A percentile compares a stretch with the other conserved stretches of the same genome.
These are phyloP conservation scores for Pelvicachromis taeniatus DNA, from an alignment of 2,113 vertebrate species.

Conservation along the genomic window DNA sequence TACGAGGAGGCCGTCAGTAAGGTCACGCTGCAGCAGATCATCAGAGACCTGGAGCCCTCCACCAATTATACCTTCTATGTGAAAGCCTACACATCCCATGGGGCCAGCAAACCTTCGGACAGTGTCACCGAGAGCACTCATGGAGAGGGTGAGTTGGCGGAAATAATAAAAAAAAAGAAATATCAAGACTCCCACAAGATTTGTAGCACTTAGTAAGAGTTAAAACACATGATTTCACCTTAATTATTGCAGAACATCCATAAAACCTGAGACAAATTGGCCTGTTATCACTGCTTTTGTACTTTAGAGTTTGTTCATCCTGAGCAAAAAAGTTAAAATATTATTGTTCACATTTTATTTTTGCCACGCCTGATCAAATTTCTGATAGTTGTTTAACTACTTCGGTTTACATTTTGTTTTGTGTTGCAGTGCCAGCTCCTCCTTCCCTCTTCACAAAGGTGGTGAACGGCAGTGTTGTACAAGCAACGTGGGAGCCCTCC, in stretches of 20 bases:
- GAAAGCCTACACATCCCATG: conserved; percentile 93
- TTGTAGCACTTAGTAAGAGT: neutral
- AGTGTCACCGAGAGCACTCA: conserved; percentile 82
- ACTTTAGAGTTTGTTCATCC: neutral
- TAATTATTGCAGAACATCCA: neutral
- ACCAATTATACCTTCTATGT: conserved; percentile 96
- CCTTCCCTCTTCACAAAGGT: conserved; percentile 85
- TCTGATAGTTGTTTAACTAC: neutral
- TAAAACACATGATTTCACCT: neutral
- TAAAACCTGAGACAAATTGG: neutral
- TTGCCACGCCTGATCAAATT: neutral
- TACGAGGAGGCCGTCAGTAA: conserved; percentile 98
- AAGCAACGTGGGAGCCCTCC: conserved; percentile 87
- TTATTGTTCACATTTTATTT: neutral
- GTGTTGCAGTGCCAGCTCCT: conserved; percentile 83
- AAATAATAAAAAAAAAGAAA: neutral
- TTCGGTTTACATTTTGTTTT: neutral
- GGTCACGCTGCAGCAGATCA: conserved; percentile 88
- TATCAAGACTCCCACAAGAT: neutral
- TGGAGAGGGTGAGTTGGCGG: conserved; percentile 85
- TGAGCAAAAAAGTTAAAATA: neutral
- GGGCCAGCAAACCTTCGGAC: conserved; percentile 90
- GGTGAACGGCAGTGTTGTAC: conserved; percentile 82
- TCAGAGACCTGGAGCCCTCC: conserved; percentile 91
- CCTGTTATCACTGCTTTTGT: neutral